phyloP scores from a whole-genome alignment of 2,113 vertebrate species.

The Chiloscyllium plagiosum region DNA sequence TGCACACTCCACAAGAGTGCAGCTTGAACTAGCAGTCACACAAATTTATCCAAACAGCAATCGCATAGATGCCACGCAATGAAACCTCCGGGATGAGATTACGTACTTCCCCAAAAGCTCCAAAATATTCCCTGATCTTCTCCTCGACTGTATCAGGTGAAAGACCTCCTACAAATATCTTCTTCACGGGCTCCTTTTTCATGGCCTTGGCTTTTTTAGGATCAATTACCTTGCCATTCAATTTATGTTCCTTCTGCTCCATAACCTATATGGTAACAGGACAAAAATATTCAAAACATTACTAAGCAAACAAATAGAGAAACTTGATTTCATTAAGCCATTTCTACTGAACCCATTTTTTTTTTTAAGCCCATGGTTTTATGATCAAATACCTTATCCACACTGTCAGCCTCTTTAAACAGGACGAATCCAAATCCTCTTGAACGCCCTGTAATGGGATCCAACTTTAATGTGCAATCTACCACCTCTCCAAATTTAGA shows the following conservation, averaged over 20 bases:
- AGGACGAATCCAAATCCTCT: conserved; percentile 95
- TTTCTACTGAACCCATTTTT: conserved; percentile 20
- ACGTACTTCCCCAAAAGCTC: conserved; percentile 86
- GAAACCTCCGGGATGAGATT: neutral
- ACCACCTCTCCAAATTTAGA: conserved; percentile 95
- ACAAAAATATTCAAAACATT: conserved; percentile 10
- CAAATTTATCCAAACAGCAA: neutral
- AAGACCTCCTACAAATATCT: conserved; percentile 96
- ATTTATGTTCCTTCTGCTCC: conserved; percentile 92
- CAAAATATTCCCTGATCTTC: conserved; percentile 95
- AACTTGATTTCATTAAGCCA: conserved; percentile 35
- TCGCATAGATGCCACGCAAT: neutral
- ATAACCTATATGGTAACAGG: conserved; percentile 68
- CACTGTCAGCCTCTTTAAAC: conserved; percentile 89
- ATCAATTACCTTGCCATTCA: conserved; percentile 97
- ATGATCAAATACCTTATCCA: conserved; percentile 77
- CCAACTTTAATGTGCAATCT: conserved; percentile 95
- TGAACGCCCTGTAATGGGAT: conserved; percentile 92
- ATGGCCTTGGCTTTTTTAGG: conserved; percentile 98
- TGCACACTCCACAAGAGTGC: neutral
- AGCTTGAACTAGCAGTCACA: neutral
- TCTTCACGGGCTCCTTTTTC: conserved; percentile 98
- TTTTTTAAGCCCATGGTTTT: conserved; percentile 24
- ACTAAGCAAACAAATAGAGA: conserved; percentile 31
- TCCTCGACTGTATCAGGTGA: conserved; percentile 96